phyloP scores from a whole-genome alignment of 2,797 vertebrate species.

The Poeciliopsis gracilis region DNA sequence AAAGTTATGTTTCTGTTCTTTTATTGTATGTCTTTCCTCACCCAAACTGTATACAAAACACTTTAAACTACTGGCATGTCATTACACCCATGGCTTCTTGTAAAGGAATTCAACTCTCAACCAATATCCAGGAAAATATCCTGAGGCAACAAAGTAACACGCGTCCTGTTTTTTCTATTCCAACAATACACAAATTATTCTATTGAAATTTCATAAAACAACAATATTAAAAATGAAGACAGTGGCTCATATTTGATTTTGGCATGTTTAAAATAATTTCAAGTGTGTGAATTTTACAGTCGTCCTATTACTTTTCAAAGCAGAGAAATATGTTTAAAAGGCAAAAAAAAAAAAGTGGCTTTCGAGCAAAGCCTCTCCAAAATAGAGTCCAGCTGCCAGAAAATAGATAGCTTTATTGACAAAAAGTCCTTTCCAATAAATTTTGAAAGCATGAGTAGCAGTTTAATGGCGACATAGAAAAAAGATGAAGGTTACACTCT shows the following conservation, averaged over 20 bases:
- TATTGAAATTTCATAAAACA: background rate
- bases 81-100: too few relatives aligned
- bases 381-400: background rate
- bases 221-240: background rate
- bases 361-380: background rate
- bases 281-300: background rate
- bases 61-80: too few relatives aligned
- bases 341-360: background rate
- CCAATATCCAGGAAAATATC: too few relatives aligned
- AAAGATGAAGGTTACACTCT: background rate
- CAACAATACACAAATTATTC: background rate
- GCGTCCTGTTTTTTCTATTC: too few relatives aligned
- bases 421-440: background rate
- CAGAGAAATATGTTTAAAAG: background rate
- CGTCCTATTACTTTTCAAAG: background rate
- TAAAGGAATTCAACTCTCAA: too few relatives aligned
- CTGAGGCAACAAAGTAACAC: too few relatives aligned
- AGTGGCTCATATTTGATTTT: background rate
- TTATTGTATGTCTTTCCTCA: too few relatives aligned
- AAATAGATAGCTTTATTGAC: background rate
- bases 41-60: too few relatives aligned
- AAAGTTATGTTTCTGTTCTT: background rate
- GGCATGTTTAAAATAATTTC: background rate
- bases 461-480: background rate
- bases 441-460: background rate